Evolutionary conservation across 1,140 invertebrate genomes (phyloP), one percentile per base, ranked within the genome.

Genomic region (Paralvinella palmiformis): DNA sequence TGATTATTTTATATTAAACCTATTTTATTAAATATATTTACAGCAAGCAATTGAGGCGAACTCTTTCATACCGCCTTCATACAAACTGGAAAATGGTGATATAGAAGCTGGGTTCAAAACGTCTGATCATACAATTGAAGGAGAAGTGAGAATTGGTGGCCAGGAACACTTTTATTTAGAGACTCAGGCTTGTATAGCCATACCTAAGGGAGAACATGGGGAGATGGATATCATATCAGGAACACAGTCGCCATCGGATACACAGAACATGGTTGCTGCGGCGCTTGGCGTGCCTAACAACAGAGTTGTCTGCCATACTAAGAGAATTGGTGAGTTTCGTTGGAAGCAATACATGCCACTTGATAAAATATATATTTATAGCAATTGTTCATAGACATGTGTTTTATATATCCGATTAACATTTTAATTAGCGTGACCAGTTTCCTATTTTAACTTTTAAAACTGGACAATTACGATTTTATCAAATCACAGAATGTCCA

Each of bases 91-190:
- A 5, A 86, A 85, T 70, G 92, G 93, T 0, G 85, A 94, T 78
- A 73, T 86, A 1, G 81, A 85, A 0, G 74, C 84, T 69, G 88
- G 83, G 0, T 88, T 95, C 63, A 68, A 78, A 32, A 77, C 85
- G 58, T 84, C 88, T 7, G 85, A 87, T 32, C 72, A 76, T 55
- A 67, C 76, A n/a, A 53, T 78, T 3, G 71, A 76, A 53, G 76
- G 91, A 10, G 86, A 88, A 74, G 83, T 91, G 45, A 85, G 87
- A 67, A 88, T 89, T 70, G 92, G 92, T 45, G 93, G 92, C 0
- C 95, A 98, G 79, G 94, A 97, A 79, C 95, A 98, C 79, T 98
- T 98, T 82, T 98, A 98, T 80, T 79, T 98, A 65, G 92, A 95
- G 82, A 95, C 94, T 0, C 86, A 94, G 15, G 77, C 68, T 4